Evolutionary conservation across 1,140 invertebrate genomes (phyloP).

Genomic region (Arctopsyche grandis): DNA sequence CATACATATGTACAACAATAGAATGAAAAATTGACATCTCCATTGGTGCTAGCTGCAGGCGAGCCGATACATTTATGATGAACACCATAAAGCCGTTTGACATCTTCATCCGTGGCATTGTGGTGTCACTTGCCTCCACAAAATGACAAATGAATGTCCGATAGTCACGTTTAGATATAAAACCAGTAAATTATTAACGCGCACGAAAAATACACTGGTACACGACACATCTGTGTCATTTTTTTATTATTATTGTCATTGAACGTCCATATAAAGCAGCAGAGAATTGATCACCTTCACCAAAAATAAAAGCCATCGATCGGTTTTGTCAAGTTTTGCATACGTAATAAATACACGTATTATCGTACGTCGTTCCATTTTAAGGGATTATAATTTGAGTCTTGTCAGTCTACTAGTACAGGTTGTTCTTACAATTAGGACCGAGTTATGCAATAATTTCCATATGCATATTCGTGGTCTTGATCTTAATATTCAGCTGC

Average conservation of each 20-base stretch:
- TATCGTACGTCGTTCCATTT: neutral
- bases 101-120: slow-evolving; percentile 24
- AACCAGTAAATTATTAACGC: neutral
- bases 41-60: neutral
- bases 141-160: neutral
- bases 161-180: neutral
- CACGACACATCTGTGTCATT: neutral
- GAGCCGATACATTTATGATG: slow-evolving; percentile 10
- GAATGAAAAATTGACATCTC: no score
- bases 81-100: slow-evolving; percentile 19
- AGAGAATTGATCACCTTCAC: neutral
- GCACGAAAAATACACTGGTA: neutral
- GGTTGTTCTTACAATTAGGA: no score
- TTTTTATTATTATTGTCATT: no score
- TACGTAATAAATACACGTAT: neutral
- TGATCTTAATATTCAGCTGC: no score
- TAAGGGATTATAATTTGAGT: slow-evolving; percentile 2
- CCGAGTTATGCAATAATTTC: no score
- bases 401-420: no score
- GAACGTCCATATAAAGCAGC: neutral
- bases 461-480: no score
- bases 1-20: no score
- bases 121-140: neutral
- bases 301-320: neutral
- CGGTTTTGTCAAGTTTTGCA: neutral